phyloP scores from a whole-genome alignment of 2,113 vertebrate genomes.

The Misgurnus mizolepis region DNA sequence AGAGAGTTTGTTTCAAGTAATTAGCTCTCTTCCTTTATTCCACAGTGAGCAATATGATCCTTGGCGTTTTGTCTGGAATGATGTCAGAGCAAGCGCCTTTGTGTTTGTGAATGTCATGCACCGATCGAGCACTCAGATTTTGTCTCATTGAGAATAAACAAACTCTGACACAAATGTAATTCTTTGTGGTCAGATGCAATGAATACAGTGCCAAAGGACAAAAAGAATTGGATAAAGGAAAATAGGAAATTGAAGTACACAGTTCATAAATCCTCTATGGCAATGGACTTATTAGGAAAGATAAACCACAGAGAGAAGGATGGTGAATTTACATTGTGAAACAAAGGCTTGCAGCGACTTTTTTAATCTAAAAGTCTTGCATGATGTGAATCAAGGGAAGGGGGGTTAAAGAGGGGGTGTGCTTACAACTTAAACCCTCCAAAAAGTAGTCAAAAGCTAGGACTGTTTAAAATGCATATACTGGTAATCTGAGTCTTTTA shows the following conservation, averaged over 20 bases:
- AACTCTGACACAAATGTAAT: slow-evolving; percentile 1
- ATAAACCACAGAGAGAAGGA: slow-evolving; percentile 25
- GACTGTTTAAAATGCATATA: too few relatives aligned
- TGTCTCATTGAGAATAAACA: neutral
- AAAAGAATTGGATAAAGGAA: slow-evolving; percentile 16
- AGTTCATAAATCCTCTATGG: slow-evolving; percentile 36
- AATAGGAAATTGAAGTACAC: slow-evolving; percentile 36
- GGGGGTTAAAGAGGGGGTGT: neutral
- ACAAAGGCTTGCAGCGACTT: slow-evolving; percentile 26
- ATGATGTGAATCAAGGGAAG: neutral
- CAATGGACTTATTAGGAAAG: slow-evolving; percentile 25
- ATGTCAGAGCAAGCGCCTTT: slow-evolving; percentile 13
- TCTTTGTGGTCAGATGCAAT: slow-evolving; percentile 23
- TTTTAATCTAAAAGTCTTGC: neutral
- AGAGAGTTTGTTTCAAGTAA: neutral
- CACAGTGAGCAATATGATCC: neutral
- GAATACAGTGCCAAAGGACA: slow-evolving; percentile 25
- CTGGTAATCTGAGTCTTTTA: too few relatives aligned
- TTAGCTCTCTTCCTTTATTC: too few relatives aligned
- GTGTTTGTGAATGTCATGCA: slow-evolving; percentile 31
- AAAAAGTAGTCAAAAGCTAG: too few relatives aligned
- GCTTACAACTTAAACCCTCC: neutral
- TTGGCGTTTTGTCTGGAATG: neutral
- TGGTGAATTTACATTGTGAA: slow-evolving; percentile 9
- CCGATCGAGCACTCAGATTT: neutral